Base-by-base conservation (phyloP, 2,888 invertebrate species). In the Archaeoteleia sp. region DNA sequence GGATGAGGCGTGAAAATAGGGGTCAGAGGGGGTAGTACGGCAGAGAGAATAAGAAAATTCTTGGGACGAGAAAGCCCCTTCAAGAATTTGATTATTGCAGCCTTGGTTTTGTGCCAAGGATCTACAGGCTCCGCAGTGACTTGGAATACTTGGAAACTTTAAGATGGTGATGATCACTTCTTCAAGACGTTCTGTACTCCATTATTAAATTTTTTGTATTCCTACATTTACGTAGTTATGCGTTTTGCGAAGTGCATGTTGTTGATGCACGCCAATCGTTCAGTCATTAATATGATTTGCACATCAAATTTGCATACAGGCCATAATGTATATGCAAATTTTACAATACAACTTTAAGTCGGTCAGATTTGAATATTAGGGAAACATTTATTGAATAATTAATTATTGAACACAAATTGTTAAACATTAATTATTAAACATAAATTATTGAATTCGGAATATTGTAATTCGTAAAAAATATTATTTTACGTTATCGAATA, bases 81-180 rank as follows among this genome's bases (percentile, higher is more conserved):
- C 73, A 79, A 75, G 81, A 82, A 82, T 81, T 77, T 75, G 76
- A 82, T 82, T 80, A 82, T 79, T 78, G 75, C 77, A 72, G 75
- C 76, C 76, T 77, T 72, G 76, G 71, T 72, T 69, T 60, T 73
- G 63, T 70, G 69, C 74, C 75, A 73, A 73, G 74, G 70, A 73
- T 71, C 61, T 34, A 12, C 49, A 35, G 49, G 45, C 53, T 54
- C 58, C 67, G 37, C 51, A 53, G 40, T 37, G 54, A 62, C 67
- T 68, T 48, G 58, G 67, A 76, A 79, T 80, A 74, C 77, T 78
- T 78, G 37, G 70, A 74, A 79, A 80, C 74, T 79, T 77, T 62
- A 61, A 53, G 55, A 55, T 61, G 40, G 49, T 54, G 55, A 57
- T 49, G 65, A 70, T 54, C 69, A 71, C 46, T 49, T 48, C 30